phyloP scores from a whole-genome alignment of 2,113 vertebrate species.

The Xenopus borealis region DNA sequence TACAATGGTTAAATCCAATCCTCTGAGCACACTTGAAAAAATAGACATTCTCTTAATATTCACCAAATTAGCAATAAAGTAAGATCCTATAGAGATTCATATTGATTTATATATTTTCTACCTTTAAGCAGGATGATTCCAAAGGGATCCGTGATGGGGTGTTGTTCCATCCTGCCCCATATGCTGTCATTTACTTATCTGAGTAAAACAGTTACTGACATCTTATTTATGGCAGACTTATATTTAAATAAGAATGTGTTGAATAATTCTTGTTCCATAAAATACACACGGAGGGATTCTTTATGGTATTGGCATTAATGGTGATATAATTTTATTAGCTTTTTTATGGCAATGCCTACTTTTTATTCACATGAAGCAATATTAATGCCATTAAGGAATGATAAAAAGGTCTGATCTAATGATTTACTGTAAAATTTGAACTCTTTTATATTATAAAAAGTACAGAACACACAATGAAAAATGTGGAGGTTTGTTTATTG shows the following conservation, averaged over 20 bases:
- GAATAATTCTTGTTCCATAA: slow-evolving; percentile 15
- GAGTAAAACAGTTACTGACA: not conserved
- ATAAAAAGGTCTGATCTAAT: slow-evolving; percentile 23
- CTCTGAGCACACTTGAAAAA: too few species aligned
- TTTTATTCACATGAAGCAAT: slow-evolving; percentile 41
- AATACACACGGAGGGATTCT: slow-evolving; percentile 19
- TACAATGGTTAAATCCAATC: too few species aligned
- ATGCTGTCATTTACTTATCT: not conserved
- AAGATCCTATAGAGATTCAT: too few species aligned
- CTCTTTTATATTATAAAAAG: not conserved
- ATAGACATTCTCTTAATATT: too few species aligned
- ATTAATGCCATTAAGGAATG: slow-evolving; percentile 34
- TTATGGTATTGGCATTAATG: slow-evolving; percentile 40
- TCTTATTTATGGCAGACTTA: slow-evolving; percentile 1
- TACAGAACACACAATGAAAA: slow-evolving; percentile 19
- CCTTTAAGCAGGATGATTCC: not conserved
- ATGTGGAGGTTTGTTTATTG: slow-evolving; percentile 13
- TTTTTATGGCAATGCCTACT: slow-evolving; percentile 36
- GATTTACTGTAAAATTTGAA: slow-evolving; percentile 5
- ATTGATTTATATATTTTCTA: not conserved
- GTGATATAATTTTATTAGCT: slow-evolving; percentile 39
- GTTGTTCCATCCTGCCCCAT: not conserved
- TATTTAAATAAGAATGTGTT: slow-evolving; percentile 18
- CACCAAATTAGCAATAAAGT: too few species aligned
- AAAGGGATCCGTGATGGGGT: not conserved